Base-by-base conservation (phyloP, 2,888 invertebrate species). In the Tridacna gigas region DNA sequence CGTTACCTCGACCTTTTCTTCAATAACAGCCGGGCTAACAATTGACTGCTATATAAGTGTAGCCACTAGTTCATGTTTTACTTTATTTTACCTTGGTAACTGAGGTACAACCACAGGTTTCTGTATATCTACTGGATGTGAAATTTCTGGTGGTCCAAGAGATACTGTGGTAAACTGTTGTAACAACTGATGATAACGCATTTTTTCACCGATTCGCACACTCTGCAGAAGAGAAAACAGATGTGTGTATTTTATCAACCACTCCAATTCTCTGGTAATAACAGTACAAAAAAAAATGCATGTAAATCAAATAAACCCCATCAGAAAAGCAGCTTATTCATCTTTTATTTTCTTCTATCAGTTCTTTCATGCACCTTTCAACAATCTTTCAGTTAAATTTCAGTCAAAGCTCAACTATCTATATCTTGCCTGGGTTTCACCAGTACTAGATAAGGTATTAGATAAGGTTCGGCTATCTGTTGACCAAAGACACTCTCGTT, bases 201-300 rank as follows among this genome's bases (percentile, higher is more conserved):
- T 90, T 82, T 89, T 91, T 67, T 93, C 93, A 66, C 91, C 91
- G 47, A 93, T 79, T 47, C 91, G 86, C 13, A 92, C 83, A 85
- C 90, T 90, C 93, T 93, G 88, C 18, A 87, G 85, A 69, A 79
- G 15, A 66, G 73, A 25, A 18, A 20, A 76, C 12, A 74, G 15
- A 37, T 7, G 2, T 37, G 37, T 37, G 37, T 7, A 37, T 37
- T 37, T 37, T 37, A 37, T 37, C 2, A 37, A 2, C 37, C 7
- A 7, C 37, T 37, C 37, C 37, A 37, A 37, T 37, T 2, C 7
- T 37, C 37, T 37, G 56, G 56, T 11, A 56, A 56, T 56, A 5
- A 56, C 20, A 20, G 56, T 20, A 3, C 56, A 20, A 56, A 56
- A 56, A 3, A 20, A 56, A 9, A 56, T 3, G 2, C 3, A 5